phyloP scores from a whole-genome alignment of 1,140 invertebrate genomes.

The Macrotrachela quadricornifera region DNA sequence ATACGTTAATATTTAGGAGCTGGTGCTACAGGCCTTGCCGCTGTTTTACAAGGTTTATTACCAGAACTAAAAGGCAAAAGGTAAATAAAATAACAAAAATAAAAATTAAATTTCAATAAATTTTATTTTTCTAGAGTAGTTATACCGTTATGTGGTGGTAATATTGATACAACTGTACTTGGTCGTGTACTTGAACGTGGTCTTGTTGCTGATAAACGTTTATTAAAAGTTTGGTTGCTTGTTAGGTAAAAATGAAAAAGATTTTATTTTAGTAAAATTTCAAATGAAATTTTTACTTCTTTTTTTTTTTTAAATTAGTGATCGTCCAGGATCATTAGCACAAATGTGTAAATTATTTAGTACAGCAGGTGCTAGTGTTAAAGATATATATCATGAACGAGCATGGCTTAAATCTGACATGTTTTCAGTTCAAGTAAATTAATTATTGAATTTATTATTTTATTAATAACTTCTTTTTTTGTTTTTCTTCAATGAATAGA shows the following conservation, averaged over 20 bases:
- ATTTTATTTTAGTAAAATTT: too few species aligned
- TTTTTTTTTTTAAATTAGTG: conserved; percentile 18
- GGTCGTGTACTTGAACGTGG: conserved; percentile 67
- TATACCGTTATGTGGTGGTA: conserved; percentile 60
- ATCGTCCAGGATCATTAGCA: conserved; percentile 59
- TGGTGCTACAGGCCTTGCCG: conserved; percentile 62
- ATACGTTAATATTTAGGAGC: conserved; percentile 27
- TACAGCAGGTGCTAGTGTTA: conserved; percentile 58
- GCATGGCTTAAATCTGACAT: conserved; percentile 71
- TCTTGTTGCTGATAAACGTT: conserved; percentile 59
- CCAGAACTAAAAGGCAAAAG: conserved; percentile 63
- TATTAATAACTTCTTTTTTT: too few species aligned
- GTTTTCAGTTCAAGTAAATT: conserved; percentile 40
- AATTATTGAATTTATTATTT: too few species aligned
- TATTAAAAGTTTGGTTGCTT: conserved; percentile 62
- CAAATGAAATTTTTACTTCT: too few species aligned
- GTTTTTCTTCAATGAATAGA: too few species aligned
- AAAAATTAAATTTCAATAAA: too few species aligned
- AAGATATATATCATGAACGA: conserved; percentile 75
- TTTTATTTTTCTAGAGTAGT: conserved; percentile 36
- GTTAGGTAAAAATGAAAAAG: conserved; percentile 39
- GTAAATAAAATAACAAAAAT: not conserved
- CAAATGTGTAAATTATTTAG: conserved; percentile 55
- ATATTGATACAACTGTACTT: conserved; percentile 73
- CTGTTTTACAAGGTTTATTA: conserved; percentile 55